Percentiles rank a stretch among this genome's conserved stretches.
phyloP scores from a whole-genome alignment of 2,888 invertebrate genomes.

The Nematopogon swammerdamellus region DNA sequence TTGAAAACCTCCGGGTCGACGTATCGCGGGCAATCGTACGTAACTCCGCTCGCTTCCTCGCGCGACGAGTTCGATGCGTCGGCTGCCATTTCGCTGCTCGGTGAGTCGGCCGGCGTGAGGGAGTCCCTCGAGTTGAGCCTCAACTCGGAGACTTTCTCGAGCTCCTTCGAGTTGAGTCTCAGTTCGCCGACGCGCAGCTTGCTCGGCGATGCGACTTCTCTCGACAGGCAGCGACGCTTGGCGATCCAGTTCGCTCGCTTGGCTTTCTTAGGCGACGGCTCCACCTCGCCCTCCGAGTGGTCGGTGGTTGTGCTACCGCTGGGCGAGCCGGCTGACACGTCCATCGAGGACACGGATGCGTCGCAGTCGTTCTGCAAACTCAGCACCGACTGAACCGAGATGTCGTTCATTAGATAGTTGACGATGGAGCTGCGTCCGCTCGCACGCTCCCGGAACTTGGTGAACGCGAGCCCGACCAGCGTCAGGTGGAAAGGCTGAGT shows the following conservation, averaged over 20 bases:
- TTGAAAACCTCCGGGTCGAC: slow-evolving; percentile 68
- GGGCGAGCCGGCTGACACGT: slow-evolving; percentile 44
- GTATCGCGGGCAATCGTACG: slow-evolving; percentile 60
- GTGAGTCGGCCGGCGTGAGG: slow-evolving; percentile 24
- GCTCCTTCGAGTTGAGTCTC: slow-evolving; percentile 61
- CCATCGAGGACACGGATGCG: slow-evolving; percentile 42
- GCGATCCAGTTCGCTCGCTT: slow-evolving; percentile 51
- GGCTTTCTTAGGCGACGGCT: slow-evolving; percentile 74
- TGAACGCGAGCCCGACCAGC: slow-evolving; percentile 75
- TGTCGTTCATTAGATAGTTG: slow-evolving; percentile 71
- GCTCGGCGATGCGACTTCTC: slow-evolving; percentile 63
- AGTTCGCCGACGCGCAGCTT: slow-evolving; percentile 66
- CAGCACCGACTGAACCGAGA: slow-evolving; percentile 74
- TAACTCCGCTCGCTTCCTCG: slow-evolving; percentile 32
- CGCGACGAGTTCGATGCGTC: slow-evolving; percentile 41
- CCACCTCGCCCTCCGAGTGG: slow-evolving; percentile 65
- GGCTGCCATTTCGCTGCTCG: slow-evolving; percentile 43
- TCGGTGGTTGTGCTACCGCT: slow-evolving; percentile 48
- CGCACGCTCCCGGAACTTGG: slow-evolving; percentile 73
- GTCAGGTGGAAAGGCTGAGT: slow-evolving; percentile 77
- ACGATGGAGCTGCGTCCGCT: slow-evolving; percentile 69
- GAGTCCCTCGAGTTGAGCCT: slow-evolving; percentile 45
- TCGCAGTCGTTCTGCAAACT: slow-evolving; percentile 60
- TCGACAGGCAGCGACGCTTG: slow-evolving; percentile 42
- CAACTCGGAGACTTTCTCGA: slow-evolving; percentile 52